These are phyloP conservation scores for Drosophila buzzatii DNA, from an alignment of 2,888 invertebrate genomes.

Conservation along the genomic window DNA sequence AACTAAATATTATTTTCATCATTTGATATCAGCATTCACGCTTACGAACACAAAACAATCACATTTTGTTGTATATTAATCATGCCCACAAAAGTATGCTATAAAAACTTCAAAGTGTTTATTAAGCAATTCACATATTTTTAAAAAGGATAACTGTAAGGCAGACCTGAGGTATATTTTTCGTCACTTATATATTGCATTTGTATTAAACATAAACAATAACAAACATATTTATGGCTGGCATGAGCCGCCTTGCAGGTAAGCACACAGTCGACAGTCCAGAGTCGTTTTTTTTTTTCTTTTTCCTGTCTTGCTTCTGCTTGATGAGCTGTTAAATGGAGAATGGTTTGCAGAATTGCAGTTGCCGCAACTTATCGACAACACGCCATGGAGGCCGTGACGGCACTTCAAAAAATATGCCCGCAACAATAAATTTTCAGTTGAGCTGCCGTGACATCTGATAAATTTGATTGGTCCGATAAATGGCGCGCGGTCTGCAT, in stretches of 20 bases:
- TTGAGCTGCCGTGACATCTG: slow-evolving; percentile 46
- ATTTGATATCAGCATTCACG: background rate
- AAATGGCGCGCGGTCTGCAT: slow-evolving; percentile 21
- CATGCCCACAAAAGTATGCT: slow-evolving; percentile 3
- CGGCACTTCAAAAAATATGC: slow-evolving; percentile 64
- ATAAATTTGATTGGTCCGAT: slow-evolving; percentile 50
- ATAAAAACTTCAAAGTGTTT: background rate
- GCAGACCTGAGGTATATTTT: background rate
- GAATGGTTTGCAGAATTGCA: slow-evolving; percentile 16
- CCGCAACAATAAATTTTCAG: slow-evolving; percentile 60
- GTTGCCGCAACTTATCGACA: slow-evolving; percentile 46
- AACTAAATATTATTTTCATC: background rate
- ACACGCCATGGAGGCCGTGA: slow-evolving; percentile 55
- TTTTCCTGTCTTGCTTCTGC: slow-evolving; percentile 25
- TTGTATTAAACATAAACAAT: background rate
- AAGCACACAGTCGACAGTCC: background rate
- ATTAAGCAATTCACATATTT: background rate
- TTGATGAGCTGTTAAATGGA: slow-evolving; percentile 71
- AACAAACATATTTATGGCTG: background rate
- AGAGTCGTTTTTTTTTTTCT: background rate
- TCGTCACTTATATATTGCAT: background rate
- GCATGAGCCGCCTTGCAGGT: background rate
- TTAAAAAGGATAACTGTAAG: background rate
- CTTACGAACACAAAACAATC: too few relatives aligned
- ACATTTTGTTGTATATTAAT: too few relatives aligned